phyloP scores from a whole-genome alignment of 1,140 invertebrate genomes.

The Caenorhabditis briggsae region DNA sequence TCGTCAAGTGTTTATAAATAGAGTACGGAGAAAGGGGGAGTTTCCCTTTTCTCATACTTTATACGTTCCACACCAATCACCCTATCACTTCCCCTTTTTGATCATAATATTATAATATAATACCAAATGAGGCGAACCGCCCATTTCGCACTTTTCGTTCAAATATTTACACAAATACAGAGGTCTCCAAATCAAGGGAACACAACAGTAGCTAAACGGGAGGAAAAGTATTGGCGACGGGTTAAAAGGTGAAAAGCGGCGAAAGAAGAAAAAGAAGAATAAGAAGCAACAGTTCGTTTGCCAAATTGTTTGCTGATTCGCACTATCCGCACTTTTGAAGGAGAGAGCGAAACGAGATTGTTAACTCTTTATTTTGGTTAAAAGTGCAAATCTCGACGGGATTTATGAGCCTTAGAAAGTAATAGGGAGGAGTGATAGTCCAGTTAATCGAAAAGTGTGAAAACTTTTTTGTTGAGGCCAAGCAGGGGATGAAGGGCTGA shows the following conservation, averaged over 20 bases:
- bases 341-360: too few relatives aligned
- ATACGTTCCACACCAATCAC: too few relatives aligned
- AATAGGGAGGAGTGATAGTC: too few relatives aligned
- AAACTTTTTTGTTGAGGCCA: too few relatives aligned
- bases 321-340: neutral
- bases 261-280: neutral
- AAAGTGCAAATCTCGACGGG: neutral
- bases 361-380: neutral
- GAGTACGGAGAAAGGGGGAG: neutral
- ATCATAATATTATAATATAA: neutral
- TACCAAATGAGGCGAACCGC: neutral
- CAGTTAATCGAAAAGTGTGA: too few relatives aligned
- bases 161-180: constrained; percentile 14
- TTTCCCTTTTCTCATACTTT: neutral
- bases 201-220: neutral
- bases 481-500: too few relatives aligned
- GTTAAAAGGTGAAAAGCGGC: constrained; percentile 41
- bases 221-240: constrained; percentile 4
- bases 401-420: neutral
- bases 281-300: neutral
- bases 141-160: neutral
- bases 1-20: constrained; percentile 46
- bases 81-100: neutral
- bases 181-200: constrained; percentile 11
- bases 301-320: constrained; percentile 27